phyloP scores from a whole-genome alignment of 2,888 invertebrate species.

The Drosophila gaucha region DNA sequence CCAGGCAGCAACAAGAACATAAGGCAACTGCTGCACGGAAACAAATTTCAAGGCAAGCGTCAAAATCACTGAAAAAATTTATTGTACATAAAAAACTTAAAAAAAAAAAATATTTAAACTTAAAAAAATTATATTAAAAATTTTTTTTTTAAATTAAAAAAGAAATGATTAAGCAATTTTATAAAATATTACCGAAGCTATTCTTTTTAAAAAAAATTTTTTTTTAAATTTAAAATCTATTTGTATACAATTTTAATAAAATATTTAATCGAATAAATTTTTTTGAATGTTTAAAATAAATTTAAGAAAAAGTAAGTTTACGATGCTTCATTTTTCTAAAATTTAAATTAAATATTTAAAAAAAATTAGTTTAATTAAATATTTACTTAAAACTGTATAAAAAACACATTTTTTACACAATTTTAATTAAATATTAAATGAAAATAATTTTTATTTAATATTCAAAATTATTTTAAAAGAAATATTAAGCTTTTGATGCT shows the following conservation, averaged over 20 bases:
- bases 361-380: too few species aligned
- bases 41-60: slow-evolving; percentile 1
- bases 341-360: background rate
- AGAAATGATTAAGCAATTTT: background rate
- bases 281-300: too few species aligned
- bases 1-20: background rate
- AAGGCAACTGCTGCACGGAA: background rate
- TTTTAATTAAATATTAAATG: too few species aligned
- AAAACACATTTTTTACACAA: too few species aligned
- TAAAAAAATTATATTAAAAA: too few species aligned
- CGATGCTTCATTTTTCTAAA: too few species aligned
- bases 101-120: background rate
- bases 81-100: background rate
- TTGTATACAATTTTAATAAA: too few species aligned
- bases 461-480: background rate
- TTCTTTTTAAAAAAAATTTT: background rate
- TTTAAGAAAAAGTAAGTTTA: too few species aligned
- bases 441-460: too few species aligned
- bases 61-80: background rate
- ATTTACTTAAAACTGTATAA: too few species aligned
- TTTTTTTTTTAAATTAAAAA: background rate
- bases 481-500: background rate
- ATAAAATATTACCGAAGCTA: background rate
- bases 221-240: background rate
- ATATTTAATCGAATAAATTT: too few species aligned